Conservation (phyloP, 2,888 invertebrate genomes). For the Standfussiana lucernea region DNA sequence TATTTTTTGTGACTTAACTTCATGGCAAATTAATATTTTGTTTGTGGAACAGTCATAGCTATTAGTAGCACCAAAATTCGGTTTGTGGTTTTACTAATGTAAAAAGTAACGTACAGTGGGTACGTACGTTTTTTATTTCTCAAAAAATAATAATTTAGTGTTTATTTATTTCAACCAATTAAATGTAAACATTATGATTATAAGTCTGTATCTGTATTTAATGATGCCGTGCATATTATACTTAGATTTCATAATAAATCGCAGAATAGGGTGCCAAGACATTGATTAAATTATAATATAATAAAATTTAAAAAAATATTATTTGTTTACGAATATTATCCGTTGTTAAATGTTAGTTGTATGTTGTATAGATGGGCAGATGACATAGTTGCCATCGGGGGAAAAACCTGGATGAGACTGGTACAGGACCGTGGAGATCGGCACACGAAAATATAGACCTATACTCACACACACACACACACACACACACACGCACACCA, state of each 20-base stretch:
- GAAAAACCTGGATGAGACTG: no score
- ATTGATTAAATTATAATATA: neutral
- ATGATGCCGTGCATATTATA: neutral
- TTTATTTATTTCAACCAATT: neutral
- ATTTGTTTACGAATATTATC: neutral
- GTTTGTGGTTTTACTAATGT: neutral
- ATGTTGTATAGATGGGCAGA: no score
- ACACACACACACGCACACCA: no score
- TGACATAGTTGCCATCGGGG: no score
- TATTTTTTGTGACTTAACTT: slow-evolving; percentile 56
- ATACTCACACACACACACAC: no score
- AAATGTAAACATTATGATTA: neutral
- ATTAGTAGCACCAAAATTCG: neutral
- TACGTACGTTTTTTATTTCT: no score
- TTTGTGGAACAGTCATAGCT: neutral
- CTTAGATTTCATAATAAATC: neutral
- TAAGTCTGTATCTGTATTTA: neutral
- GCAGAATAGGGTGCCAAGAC: neutral
- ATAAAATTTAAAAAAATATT: neutral
- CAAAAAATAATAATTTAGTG: neutral
- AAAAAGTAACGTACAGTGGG: neutral
- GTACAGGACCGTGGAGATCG: no score
- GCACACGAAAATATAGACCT: no score
- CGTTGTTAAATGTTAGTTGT: neutral
- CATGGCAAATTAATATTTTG: slow-evolving; percentile 36